Evolutionary conservation across 2,888 invertebrate species (phyloP), one percentile per base, ranked within the genome.

Genomic region (Acanthopleura granulata): DNA sequence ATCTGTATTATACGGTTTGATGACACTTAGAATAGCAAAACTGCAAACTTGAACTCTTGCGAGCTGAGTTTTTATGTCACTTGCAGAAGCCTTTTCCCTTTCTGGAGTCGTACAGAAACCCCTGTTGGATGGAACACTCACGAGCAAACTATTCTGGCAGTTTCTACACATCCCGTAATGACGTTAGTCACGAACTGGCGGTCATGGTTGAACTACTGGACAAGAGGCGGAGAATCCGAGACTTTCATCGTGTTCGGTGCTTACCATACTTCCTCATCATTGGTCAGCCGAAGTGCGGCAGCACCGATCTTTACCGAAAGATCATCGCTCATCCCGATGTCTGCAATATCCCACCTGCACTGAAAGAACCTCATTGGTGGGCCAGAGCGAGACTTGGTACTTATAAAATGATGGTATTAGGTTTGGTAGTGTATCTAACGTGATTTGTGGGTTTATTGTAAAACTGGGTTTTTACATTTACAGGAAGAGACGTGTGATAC

Each of bases 211-310:
- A 29, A 0, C 57, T 71, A 18, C 79, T 76, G 76, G 9, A 25
- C 22, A 71, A 75, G 18, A 22, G 27, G 75, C 79, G 18, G 62
- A n/a, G 18, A 14, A 18, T 16, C 25, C 49, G 69, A 25, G 73
- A 71, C 73, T 80, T 77, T 62, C 76, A 76, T 50, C 82, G 82
- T 69, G 83, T 82, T 75, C 83, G 83, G 94, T 96, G 88, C 97
- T 98, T 91, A 97, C 98, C 78, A 93, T 99, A 84, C 93, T 99
- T 88, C 94, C 96, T 85, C 75, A 80, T 87, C 27, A 84, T 85
- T 72, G 87, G 87, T 18, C 84, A 85, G 74, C 87, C 87, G 9
- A 87, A 87, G 71, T 84, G 87, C 78, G 87, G 85, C 27, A 87
- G 84, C 70, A 86, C 87, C 1, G 86, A 86, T 70, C 78, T 87